Evolutionary conservation across 2,797 vertebrate species (phyloP), one percentile per base, ranked within the genome.

Genomic region (Threskiornis aethiopicus): DNA sequence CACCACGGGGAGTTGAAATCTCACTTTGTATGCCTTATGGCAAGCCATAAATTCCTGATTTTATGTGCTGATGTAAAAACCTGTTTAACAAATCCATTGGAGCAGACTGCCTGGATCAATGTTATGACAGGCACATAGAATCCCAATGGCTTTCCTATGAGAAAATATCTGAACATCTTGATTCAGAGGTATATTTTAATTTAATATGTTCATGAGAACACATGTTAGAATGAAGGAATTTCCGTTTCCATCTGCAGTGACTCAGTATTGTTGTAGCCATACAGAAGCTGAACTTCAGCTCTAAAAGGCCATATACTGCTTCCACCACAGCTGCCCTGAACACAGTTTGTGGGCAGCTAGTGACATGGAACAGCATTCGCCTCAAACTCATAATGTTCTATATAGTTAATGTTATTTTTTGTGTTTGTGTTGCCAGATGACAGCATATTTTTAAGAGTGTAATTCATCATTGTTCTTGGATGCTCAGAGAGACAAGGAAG

Each of bases 11-110:
- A 97, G 91, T 64, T 92, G 90, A 90, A 83, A 89, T 89, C 95
- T 96, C 88, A 80, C 96, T 97, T 89, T 75, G 88, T 67, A 75
- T 89, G 94, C 97, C 96, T 97, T 75, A 87, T 96, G 87, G 97
- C 93, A 62, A 96, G 59, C 93, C 37, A 77, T 97, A 94, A 97
- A 97, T 97, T 65, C 92, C 94, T 28, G 67, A 54, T 39, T 97
- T 97, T 95, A 96, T 93, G 93, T 89, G 88, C 88, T 83, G 92
- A 28, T 96, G 93, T 94, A 96, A 96, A 97, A 97, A 95, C 77
- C 90, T 87, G 52, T 93, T 97, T 96, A 97, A 94, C 90, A 93
- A 96, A 97, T 51, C 84, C 92, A 87, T 83, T 75, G 95, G 94
- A 96, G 93, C 88, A 67, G 80, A 83, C 78, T 92, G 92, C 89